phyloP scores from a whole-genome alignment of 2,113 vertebrate species.

The Sula dactylatra region DNA sequence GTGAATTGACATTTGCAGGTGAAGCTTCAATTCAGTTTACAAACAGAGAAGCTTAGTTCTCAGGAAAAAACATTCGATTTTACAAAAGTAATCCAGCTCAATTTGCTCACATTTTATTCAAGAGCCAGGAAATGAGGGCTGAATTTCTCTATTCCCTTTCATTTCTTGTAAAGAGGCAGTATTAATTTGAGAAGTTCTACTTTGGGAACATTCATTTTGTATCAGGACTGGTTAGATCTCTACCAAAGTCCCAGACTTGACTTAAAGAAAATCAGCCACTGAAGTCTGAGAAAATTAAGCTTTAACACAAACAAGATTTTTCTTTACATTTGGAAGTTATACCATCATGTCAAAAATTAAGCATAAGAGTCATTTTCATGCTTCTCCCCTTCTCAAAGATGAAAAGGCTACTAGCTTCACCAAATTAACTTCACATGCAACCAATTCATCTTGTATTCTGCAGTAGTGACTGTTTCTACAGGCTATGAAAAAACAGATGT shows the following conservation, averaged over 20 bases:
- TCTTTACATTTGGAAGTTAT: not conserved
- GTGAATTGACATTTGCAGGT: not conserved
- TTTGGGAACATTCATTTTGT: not conserved
- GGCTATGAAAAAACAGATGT: not conserved
- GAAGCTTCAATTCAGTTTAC: not conserved
- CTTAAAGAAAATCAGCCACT: not conserved
- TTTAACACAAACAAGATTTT: not conserved
- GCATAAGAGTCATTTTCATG: not conserved
- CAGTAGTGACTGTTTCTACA: not conserved
- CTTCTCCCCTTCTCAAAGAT: not conserved
- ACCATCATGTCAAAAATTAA: not conserved
- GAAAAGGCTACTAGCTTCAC: not conserved
- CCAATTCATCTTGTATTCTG: not conserved
- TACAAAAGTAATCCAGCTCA: not conserved
- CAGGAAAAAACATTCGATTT: not conserved
- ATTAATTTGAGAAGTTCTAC: not conserved
- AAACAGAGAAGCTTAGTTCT: not conserved
- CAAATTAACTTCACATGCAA: not conserved
- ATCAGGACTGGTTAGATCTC: not conserved
- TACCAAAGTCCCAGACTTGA: not conserved
- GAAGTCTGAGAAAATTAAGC: not conserved
- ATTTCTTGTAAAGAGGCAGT: not conserved
- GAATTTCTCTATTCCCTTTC: not conserved
- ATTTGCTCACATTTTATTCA: not conserved
- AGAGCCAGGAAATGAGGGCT: not conserved